Evolutionary conservation across 2,113 vertebrate genomes (phyloP), one percentile per base, ranked within the genome.

Genomic region (Nestor notabilis): DNA sequence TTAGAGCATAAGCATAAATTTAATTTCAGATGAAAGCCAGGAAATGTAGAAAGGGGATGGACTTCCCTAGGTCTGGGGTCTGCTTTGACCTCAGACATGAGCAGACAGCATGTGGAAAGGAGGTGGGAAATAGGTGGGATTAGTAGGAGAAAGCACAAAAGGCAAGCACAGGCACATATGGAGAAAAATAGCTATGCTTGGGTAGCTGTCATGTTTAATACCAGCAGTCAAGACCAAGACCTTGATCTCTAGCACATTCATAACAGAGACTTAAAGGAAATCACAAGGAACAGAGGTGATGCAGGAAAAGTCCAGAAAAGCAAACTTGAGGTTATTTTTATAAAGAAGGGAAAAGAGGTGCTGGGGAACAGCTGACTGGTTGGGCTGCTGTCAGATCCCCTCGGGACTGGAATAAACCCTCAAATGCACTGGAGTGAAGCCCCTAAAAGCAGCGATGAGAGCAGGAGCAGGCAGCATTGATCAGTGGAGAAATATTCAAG

Each of bases 401-500:
- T 17, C 0, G 0, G 25, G 29, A 19, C n/a, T 72, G 52, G 43
- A 44, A 20, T 66, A 60, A 81, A 72, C 52, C 63, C 56, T 71
- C 27, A 31, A 2, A 8, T 6, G 29, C 29, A 8, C 25, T 8
- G 11, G 3, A 2, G 49, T 8, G 33, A 69, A 66, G 71, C 28
- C 37, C 46, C 29, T 28, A 27, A 13, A 70, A 47, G 41, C 33
- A 28, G 46, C 23, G 28, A 9, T 3, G 10, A 44, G 52, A 71
- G 24, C 8, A 0, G 56, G 10, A 56, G 43, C 70, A 70, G 50
- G 2, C 37, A 13, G 2, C 0, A 0, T 17, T 13, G 33, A 7
- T 83, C 37, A 21, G 17, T 52, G 35, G 20, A 29, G 19, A 80
- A 43, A 41, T 79, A 41, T 50, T 71, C n/a, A 39, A 29, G 12